These are phyloP conservation scores for Mohoua ochrocephala DNA, from an alignment of 2,113 vertebrate species.

Conservation along the genomic window DNA sequence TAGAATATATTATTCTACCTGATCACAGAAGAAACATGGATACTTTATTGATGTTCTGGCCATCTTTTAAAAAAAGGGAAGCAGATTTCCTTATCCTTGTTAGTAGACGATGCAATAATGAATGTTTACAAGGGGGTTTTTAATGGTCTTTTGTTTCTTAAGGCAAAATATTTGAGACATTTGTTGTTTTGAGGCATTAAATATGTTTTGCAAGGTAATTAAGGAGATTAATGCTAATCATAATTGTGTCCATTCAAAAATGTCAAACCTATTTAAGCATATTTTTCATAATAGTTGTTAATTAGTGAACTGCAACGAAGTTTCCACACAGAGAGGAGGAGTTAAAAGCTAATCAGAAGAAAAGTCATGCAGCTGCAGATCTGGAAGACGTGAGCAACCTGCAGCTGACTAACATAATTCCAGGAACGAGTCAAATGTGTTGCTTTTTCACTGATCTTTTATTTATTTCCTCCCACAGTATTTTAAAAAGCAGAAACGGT, in stretches of 20 bases:
- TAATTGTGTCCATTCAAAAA: constrained; percentile 71
- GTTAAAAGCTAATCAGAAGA: constrained; percentile 66
- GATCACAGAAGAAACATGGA: neutral
- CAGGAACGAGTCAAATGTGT: neutral
- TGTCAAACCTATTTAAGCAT: constrained; percentile 71
- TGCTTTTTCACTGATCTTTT: constrained; percentile 50
- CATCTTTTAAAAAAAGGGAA: neutral
- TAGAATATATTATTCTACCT: neutral
- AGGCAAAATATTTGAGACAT: constrained; percentile 62
- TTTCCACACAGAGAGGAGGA: constrained; percentile 44
- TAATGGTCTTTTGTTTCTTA: constrained; percentile 59
- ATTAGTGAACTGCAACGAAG: constrained; percentile 60
- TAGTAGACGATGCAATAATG: neutral
- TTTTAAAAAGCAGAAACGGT: constrained; percentile 87
- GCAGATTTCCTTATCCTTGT: neutral
- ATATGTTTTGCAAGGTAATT: constrained; percentile 70
- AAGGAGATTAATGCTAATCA: constrained; percentile 76
- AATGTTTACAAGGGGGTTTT: neutral
- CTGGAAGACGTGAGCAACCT: constrained; percentile 36
- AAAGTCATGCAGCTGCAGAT: constrained; percentile 71
- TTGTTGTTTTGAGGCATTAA: constrained; percentile 66
- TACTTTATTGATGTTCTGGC: neutral
- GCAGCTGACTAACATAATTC: neutral
- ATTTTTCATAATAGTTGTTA: constrained; percentile 61
- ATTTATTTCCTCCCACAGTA: constrained; percentile 72